Percentiles rank a stretch among this genome's conserved stretches.
These are phyloP conservation scores for Brachyalestes nurse DNA, from an alignment of 2,797 vertebrate genomes.

Conservation along the genomic window DNA sequence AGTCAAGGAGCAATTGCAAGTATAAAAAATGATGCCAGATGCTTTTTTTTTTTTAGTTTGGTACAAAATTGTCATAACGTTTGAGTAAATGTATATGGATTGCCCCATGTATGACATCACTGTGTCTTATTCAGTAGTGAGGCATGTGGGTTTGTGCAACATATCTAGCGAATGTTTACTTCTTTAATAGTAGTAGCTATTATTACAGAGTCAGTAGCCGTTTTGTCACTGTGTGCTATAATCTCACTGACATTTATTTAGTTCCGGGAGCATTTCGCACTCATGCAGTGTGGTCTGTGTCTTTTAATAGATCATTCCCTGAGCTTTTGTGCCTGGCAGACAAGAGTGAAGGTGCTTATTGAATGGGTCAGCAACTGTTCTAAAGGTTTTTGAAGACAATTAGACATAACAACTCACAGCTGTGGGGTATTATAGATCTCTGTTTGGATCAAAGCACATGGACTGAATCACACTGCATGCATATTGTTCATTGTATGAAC, in stretches of 20 bases:
- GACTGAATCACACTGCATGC: not conserved
- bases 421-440: not conserved
- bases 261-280: not conserved
- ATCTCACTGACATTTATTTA: not conserved
- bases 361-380: not conserved
- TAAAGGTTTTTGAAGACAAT: not conserved
- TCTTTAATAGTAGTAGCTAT: slow-evolving; percentile 12
- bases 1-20: not conserved
- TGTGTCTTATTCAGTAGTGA: too few species aligned
- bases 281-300: not conserved
- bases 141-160: not conserved
- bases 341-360: not conserved
- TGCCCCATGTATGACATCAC: not conserved
- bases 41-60: not conserved
- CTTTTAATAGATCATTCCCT: slow-evolving; percentile 9
- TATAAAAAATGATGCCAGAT: not conserved
- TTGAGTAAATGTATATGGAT: too few species aligned
- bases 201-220: slow-evolving; percentile 2
- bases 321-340: not conserved
- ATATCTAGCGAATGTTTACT: not conserved
- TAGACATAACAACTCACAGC: not conserved
- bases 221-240: slow-evolving; percentile 5
- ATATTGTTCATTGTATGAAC: too few species aligned
- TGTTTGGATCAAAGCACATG: not conserved
- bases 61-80: too few species aligned